These are phyloP conservation scores for Enteromius anoplus DNA, from an alignment of 2,797 vertebrate species.

Conservation along the genomic window DNA sequence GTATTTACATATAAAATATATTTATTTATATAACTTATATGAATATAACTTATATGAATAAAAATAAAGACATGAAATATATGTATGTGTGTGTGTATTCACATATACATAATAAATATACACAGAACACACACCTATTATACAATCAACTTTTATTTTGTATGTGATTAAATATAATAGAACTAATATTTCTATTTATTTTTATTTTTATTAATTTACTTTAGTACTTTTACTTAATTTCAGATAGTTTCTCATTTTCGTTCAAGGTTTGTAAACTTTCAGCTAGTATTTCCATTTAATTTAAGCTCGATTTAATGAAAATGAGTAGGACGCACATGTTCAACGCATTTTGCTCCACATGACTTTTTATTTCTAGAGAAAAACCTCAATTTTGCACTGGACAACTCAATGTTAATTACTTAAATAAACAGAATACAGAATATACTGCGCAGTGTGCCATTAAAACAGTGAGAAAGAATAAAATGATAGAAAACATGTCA, in stretches of 20 bases:
- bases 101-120: too few species aligned
- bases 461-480: not conserved
- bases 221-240: not conserved
- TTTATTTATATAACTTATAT: too few species aligned
- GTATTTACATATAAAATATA: too few species aligned
- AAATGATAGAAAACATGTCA: not conserved
- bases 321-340: not conserved
- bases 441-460: not conserved
- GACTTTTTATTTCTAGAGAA: not conserved
- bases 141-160: too few species aligned
- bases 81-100: too few species aligned
- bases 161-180: too few species aligned
- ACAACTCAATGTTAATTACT: not conserved
- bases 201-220: not conserved
- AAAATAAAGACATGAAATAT: too few species aligned
- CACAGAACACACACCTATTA: too few species aligned
- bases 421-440: not conserved
- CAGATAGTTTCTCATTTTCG: not conserved
- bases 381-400: too few species aligned
- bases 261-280: not conserved
- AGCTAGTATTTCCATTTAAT: not conserved
- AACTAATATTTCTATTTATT: too few species aligned
- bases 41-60: too few species aligned
- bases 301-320: not conserved
- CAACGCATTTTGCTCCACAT: not conserved